phyloP scores from a whole-genome alignment of 2,797 vertebrate genomes.

The Sebastolobus alascanus region DNA sequence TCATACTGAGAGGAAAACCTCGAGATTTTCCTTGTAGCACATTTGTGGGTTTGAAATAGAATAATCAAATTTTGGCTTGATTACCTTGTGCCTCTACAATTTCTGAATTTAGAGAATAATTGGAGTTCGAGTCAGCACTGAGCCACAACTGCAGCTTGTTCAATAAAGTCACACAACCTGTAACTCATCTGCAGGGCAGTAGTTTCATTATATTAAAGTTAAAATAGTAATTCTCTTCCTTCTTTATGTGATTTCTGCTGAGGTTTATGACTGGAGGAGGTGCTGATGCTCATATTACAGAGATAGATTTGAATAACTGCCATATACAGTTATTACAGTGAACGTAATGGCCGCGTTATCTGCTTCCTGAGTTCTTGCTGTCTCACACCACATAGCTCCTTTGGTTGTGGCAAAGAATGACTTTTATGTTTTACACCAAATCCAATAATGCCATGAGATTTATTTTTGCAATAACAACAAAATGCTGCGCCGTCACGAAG shows the following conservation, averaged over 20 bases:
- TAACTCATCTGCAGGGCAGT: constrained; percentile 50
- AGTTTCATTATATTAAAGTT: constrained; percentile 48
- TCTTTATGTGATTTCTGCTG: constrained; percentile 52
- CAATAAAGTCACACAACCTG: constrained; percentile 51
- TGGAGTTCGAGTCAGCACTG: neutral
- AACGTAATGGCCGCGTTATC: constrained; percentile 48
- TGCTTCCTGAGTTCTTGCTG: constrained; percentile 25
- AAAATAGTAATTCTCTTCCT: constrained; percentile 42
- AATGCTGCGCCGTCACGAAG: constrained; percentile 2
- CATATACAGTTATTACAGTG: constrained; percentile 48
- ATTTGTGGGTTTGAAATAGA: constrained; percentile 3
- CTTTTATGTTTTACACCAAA: constrained; percentile 58
- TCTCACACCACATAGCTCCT: constrained; percentile 23
- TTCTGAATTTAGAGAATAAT: neutral
- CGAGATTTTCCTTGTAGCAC: neutral
- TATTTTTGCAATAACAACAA: constrained; percentile 46
- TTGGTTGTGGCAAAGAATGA: constrained; percentile 46
- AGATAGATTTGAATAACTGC: constrained; percentile 69
- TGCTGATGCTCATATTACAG: constrained; percentile 53
- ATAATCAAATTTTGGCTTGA: neutral
- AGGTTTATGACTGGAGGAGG: constrained; percentile 44
- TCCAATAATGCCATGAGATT: constrained; percentile 52
- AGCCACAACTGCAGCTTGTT: constrained; percentile 19
- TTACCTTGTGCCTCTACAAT: neutral
- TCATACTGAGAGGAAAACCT: neutral